Evolutionary conservation across 2,113 vertebrate genomes (phyloP).

Genomic region (Fulica atra): DNA sequence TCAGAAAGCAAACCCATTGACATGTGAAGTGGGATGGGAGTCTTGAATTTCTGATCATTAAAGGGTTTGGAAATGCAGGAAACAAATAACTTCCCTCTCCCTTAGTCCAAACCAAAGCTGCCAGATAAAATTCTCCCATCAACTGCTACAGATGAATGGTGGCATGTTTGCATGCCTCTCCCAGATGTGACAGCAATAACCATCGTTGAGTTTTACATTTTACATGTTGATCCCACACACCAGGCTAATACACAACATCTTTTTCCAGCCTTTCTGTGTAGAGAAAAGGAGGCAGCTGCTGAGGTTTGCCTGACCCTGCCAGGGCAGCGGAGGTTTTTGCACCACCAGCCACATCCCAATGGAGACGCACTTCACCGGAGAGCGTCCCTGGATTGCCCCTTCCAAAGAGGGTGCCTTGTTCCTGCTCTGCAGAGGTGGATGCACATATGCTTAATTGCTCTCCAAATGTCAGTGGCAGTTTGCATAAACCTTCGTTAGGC

Average conservation of each 20-base stretch:
- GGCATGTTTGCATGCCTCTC: neutral
- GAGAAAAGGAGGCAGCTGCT: neutral
- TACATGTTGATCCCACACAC: fast-evolving
- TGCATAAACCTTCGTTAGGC: neutral
- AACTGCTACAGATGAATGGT: fast-evolving
- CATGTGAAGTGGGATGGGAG: neutral
- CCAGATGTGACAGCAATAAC: fast-evolving
- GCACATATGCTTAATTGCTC: neutral
- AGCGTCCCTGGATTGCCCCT: neutral
- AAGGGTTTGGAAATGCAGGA: neutral
- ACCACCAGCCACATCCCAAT: fast-evolving
- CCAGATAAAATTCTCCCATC: neutral
- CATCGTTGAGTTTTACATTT: fast-evolving
- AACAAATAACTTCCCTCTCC: neutral
- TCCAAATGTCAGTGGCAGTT: neutral
- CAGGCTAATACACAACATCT: neutral
- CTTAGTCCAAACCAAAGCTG: neutral
- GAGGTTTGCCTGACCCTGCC: neutral
- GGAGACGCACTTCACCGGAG: neutral
- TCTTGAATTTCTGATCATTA: neutral
- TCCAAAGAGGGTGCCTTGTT: neutral
- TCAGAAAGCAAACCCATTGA: conserved; percentile 15
- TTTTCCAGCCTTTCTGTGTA: fast-evolving
- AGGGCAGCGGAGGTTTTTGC: neutral
- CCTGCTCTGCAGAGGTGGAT: neutral